phyloP scores from a whole-genome alignment of 2,797 vertebrate species.

The Paedocypris micromegethes region DNA sequence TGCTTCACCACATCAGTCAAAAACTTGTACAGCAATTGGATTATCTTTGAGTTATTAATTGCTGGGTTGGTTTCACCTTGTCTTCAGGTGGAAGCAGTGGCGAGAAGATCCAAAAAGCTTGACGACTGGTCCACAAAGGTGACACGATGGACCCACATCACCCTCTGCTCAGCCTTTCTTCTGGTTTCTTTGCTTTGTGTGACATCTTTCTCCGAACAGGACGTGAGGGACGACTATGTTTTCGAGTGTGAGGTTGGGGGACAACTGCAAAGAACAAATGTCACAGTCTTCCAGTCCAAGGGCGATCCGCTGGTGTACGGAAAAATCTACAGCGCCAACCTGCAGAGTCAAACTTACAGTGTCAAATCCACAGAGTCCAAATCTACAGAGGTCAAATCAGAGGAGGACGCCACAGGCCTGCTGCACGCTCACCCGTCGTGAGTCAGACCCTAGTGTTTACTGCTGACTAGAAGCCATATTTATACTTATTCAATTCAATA shows the following conservation, averaged over 20 bases:
- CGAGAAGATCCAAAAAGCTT: slow-evolving; percentile 86
- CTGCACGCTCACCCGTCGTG: slow-evolving; percentile 86
- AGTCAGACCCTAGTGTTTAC: slow-evolving; percentile 53
- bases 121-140: slow-evolving; percentile 96
- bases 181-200: slow-evolving; percentile 24
- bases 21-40: no score
- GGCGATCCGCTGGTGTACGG: slow-evolving; percentile 95
- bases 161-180: no score
- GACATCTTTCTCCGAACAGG: slow-evolving; percentile 62
- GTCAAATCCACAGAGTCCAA: no score
- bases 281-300: slow-evolving; percentile 90
- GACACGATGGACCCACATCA: slow-evolving; percentile 33
- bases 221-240: slow-evolving; percentile 90
- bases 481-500: no score
- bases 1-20: neutral
- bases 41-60: neutral
- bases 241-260: slow-evolving; percentile 94
- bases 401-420: slow-evolving; percentile 78
- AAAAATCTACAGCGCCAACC: slow-evolving; percentile 87
- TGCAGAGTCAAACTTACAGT: no score
- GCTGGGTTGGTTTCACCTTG: slow-evolving; percentile 43
- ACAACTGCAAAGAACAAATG: slow-evolving; percentile 87
- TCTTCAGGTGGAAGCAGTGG: slow-evolving; percentile 91
- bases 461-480: neutral
- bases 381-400: slow-evolving; percentile 64